Evolutionary conservation across 2,113 vertebrate species (phyloP).

Genomic region (Gambusia holbrooki): DNA sequence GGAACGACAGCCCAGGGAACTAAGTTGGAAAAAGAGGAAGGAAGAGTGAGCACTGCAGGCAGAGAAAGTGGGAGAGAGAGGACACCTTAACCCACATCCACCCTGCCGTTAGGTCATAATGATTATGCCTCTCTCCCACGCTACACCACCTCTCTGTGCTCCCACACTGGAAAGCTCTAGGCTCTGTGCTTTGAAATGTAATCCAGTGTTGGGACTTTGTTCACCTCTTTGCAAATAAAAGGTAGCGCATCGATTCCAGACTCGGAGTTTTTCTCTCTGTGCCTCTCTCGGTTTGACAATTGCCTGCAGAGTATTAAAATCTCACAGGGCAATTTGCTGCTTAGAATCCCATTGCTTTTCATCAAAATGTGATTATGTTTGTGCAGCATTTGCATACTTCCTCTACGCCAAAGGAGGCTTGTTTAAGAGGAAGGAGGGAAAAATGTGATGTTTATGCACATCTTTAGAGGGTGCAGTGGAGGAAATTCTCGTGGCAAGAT

Average conservation of each 20-base stretch:
- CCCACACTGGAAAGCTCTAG: conserved; percentile 59
- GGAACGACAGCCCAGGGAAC: conserved; percentile 73
- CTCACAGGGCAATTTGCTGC: conserved; percentile 57
- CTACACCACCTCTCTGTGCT: conserved; percentile 56
- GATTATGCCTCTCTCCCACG: conserved; percentile 66
- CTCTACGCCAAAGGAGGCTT: conserved; percentile 32
- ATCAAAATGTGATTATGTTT: conserved; percentile 66
- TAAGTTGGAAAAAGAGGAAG: conserved; percentile 62
- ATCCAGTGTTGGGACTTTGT: conserved; percentile 64
- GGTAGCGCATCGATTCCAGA: conserved; percentile 60
- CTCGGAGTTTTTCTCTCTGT: conserved; percentile 35
- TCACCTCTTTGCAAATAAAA: conserved; percentile 61
- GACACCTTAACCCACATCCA: conserved; percentile 76
- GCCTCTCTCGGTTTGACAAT: conserved; percentile 55
- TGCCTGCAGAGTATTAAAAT: conserved; percentile 59
- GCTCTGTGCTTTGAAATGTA: conserved; percentile 66
- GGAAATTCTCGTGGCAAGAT: conserved; percentile 70
- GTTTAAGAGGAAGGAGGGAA: conserved; percentile 20
- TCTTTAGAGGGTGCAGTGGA: conserved; percentile 63
- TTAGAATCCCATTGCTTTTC: conserved; percentile 59
- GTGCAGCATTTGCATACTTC: conserved; percentile 62
- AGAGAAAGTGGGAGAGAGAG: conserved; percentile 29
- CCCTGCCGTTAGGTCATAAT: conserved; percentile 70
- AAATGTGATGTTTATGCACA: conserved; percentile 60
- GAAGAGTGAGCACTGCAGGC: conserved; percentile 51